Conservation (phyloP, 2,888 invertebrate genomes). For the Dermolepida albohirtum region DNA sequence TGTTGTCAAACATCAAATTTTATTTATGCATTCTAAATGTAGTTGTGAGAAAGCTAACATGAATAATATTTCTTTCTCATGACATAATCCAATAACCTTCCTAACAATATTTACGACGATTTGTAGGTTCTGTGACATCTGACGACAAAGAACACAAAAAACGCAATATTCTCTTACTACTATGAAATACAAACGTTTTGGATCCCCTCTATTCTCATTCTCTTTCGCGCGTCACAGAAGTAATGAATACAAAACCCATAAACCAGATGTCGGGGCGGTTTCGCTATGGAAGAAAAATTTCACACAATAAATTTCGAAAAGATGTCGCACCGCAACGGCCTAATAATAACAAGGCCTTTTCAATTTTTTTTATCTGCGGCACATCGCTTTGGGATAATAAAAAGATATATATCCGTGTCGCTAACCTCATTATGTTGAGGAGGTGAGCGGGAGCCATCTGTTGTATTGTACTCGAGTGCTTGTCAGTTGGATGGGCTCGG, state of each 20-base stretch:
- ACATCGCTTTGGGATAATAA: constrained; percentile 30
- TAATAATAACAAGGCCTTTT: constrained; percentile 33
- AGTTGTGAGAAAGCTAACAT: constrained; percentile 18
- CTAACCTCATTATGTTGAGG: constrained; percentile 32
- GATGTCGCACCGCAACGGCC: constrained; percentile 16
- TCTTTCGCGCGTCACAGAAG: constrained; percentile 27
- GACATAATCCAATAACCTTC: constrained; percentile 37
- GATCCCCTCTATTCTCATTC: constrained; percentile 19
- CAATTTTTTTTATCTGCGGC: constrained; percentile 26
- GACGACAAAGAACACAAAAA: constrained; percentile 16
- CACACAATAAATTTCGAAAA: constrained; percentile 34
- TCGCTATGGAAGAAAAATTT: constrained; percentile 35
- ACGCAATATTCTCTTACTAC: constrained; percentile 21
- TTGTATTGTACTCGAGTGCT: constrained; percentile 20
- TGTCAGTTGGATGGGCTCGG: constrained; percentile 26
- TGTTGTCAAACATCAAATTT: background rate
- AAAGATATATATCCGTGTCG: constrained; percentile 33
- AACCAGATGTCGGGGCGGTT: constrained; percentile 30
- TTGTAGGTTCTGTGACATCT: constrained; percentile 20
- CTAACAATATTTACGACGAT: constrained; percentile 35
- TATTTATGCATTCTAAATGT: constrained; percentile 24
- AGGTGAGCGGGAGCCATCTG: constrained; percentile 17
- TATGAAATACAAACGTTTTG: constrained; percentile 26
- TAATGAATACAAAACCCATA: constrained; percentile 36
- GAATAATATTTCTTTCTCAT: constrained; percentile 27